These are phyloP conservation scores for Halichoerus grypus DNA, from an alignment of 2,113 vertebrate genomes.

Conservation along the genomic window DNA sequence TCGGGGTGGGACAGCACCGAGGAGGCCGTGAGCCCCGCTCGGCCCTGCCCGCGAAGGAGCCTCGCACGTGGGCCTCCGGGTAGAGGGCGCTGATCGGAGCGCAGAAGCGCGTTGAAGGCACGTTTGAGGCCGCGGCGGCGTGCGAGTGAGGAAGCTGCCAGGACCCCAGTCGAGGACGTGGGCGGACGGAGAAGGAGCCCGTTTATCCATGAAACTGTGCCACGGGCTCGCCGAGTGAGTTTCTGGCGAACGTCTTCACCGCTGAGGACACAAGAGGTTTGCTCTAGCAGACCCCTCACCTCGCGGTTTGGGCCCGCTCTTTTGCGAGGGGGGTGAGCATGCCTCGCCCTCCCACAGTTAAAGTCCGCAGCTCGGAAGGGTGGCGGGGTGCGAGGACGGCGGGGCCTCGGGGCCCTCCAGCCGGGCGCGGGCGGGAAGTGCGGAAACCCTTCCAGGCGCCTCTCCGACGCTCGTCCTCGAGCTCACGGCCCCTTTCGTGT, in stretches of 20 bases:
- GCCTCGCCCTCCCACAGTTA: background rate
- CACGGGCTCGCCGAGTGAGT: background rate
- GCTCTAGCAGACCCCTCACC: no score
- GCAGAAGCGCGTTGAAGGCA: background rate
- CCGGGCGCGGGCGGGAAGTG: background rate
- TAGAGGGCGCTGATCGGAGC: fast-evolving
- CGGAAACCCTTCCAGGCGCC: background rate
- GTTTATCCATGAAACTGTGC: background rate
- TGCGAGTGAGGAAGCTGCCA: background rate
- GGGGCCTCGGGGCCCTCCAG: no score
- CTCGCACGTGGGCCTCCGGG: no score
- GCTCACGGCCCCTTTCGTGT: background rate
- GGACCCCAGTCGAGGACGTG: fast-evolving
- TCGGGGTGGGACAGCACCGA: background rate
- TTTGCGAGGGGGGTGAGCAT: background rate
- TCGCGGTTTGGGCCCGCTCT: background rate
- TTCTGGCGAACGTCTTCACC: background rate
- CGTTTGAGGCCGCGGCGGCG: background rate
- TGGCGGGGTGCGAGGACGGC: fast-evolving
- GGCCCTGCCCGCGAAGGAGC: no score
- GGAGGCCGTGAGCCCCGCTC: background rate
- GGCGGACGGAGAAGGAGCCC: background rate
- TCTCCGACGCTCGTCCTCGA: background rate
- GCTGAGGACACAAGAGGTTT: background rate
- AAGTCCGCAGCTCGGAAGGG: background rate